Evolutionary conservation across 2,113 vertebrate genomes (phyloP), one percentile per base, ranked within the genome.

Genomic region (Eretmochelys imbricata): DNA sequence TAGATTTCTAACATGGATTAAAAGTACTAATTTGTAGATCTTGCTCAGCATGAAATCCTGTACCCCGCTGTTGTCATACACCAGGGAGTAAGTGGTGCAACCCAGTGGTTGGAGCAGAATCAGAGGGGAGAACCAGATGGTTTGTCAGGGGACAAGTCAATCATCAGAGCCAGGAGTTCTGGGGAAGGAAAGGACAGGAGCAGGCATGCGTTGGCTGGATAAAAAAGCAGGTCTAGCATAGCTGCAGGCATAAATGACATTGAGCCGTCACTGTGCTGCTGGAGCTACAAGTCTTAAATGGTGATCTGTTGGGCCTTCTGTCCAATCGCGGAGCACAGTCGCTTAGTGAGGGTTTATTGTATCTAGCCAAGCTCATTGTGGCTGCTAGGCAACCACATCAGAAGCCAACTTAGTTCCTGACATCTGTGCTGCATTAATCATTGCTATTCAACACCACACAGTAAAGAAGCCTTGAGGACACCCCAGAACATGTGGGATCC

Each of bases 391-490:
- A 6, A 72, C 19, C 35, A 72, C 19, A 72, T 19, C n/a, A 72
- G n/a, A 8, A 38, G 35, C 8, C n/a, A 38, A n/a, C 3, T 38
- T 19, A 72, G 65, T 38, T 72, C 65, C 17, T 38, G 65, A 72
- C 35, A 38, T 69, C 65, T 38, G n/a, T 22, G 19, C 82, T 25
- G 13, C 20, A 50, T 51, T 81, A 35, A 62, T 91, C 51, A 7
- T 5, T 9, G 53, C 62, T 89, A n/a, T 38, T 91, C 86, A 69
- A 85, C 13, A 50, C 12, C 82, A 78, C 78, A 51, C 78, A 91
- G 79, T 85, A 62, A 62, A 82, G 89, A 42, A 82, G 25, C 85
- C 76, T 91, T 6, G 48, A 92, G 20, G 88, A 84, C 83, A 50
- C 51, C 88, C 11, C n/a, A 50, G 72, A 92, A 46, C 85, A 48